Conservation (phyloP, 2,113 vertebrate species). For the Porphyrio hochstetteri region DNA sequence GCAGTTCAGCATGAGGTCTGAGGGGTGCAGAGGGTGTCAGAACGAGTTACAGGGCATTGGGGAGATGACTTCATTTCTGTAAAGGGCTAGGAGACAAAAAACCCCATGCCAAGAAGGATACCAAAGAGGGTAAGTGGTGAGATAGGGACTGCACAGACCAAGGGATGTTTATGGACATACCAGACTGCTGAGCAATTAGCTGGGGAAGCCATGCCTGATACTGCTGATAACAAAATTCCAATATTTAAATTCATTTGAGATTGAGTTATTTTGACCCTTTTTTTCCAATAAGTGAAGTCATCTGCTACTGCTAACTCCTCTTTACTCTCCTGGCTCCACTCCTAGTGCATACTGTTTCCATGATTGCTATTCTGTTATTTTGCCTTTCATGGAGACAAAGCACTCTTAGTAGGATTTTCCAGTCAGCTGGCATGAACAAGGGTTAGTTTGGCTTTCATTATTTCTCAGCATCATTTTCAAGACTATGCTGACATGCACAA, state of each 20-base stretch:
- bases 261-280: constrained; percentile 24
- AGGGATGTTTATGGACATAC: constrained; percentile 33
- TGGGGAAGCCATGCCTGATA: not conserved
- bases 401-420: constrained; percentile 63
- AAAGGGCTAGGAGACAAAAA: not conserved
- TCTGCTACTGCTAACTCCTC: constrained; percentile 59
- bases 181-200: constrained; percentile 53
- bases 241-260: constrained; percentile 37
- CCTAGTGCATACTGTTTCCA: constrained; percentile 66
- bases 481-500: constrained; percentile 46
- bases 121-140: not conserved
- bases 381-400: constrained; percentile 64
- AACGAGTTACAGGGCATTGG: not conserved
- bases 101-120: not conserved
- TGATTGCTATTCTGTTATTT: constrained; percentile 62
- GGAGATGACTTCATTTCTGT: not conserved
- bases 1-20: not conserved
- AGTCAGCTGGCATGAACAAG: constrained; percentile 52
- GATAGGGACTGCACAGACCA: not conserved
- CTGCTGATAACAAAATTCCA: constrained; percentile 39
- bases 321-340: constrained; percentile 43
- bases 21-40: not conserved
- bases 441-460: constrained; percentile 68
- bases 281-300: constrained; percentile 59
- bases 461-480: constrained; percentile 58